Percentiles rank a stretch among this genome's conserved stretches.
Evolutionary conservation across 1,140 invertebrate species (phyloP).

Genomic region (Muscidifurax raptorellus): DNA sequence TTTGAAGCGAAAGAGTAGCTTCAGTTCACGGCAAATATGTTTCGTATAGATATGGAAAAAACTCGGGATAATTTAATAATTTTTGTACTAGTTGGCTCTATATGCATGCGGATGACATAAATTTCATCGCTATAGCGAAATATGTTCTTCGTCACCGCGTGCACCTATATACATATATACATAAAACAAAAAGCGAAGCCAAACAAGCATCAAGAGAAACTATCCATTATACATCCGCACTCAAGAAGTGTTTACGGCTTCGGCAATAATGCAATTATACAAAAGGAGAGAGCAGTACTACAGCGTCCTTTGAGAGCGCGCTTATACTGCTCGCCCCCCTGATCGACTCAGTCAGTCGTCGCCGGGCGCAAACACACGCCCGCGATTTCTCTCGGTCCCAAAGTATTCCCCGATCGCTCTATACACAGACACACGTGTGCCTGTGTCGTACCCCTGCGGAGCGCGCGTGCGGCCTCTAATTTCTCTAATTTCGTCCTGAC

Average conservation of each 20-base stretch:
- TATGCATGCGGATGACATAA: too few species aligned
- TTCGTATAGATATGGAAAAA: too few species aligned
- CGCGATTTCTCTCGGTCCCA: background rate
- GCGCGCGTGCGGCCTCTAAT: slow-evolving; percentile 52
- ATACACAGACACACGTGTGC: background rate
- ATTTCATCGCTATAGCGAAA: too few species aligned
- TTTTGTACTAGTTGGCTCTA: too few species aligned
- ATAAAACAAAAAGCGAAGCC: too few species aligned
- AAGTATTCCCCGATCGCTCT: background rate
- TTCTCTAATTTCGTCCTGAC: slow-evolving; percentile 62
- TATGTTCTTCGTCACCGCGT: too few species aligned
- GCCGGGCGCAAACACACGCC: background rate
- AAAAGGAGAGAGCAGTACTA: background rate
- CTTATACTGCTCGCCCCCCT: background rate
- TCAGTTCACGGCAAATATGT: too few species aligned
- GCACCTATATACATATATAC: too few species aligned
- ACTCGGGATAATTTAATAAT: too few species aligned
- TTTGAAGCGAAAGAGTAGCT: too few species aligned
- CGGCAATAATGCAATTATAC: slow-evolving; percentile 8
- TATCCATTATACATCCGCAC: background rate
- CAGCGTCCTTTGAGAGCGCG: background rate
- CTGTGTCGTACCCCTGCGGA: slow-evolving; percentile 20
- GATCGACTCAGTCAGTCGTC: background rate
- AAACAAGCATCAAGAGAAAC: background rate
- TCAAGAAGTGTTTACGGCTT: slow-evolving; percentile 4